These are phyloP conservation scores for Idaea straminata DNA, from an alignment of 2,888 invertebrate genomes.

Conservation along the genomic window DNA sequence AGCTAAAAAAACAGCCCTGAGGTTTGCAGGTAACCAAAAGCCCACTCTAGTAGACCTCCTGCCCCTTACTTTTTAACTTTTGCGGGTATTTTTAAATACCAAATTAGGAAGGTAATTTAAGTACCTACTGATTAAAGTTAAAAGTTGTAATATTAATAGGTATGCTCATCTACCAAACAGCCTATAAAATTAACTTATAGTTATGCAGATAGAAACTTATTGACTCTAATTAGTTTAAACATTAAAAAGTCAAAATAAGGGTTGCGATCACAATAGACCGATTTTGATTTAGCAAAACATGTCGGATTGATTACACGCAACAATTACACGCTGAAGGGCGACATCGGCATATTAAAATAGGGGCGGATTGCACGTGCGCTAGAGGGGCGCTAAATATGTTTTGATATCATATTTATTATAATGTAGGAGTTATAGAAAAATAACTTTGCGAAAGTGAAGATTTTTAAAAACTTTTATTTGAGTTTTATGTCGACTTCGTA, in stretches of 20 bases:
- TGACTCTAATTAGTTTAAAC: not conserved
- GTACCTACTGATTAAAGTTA: no score
- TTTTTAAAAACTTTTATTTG: no score
- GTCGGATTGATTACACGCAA: conserved; percentile 73
- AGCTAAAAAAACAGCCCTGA: no score
- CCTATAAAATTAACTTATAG: not conserved
- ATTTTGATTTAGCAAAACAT: conserved; percentile 68
- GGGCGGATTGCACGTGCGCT: conserved; percentile 55
- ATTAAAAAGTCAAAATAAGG: conserved; percentile 30
- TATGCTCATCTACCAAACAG: no score
- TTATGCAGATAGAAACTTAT: not conserved
- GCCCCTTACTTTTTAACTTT: no score
- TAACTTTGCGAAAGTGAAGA: no score
- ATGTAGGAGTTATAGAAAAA: conserved; percentile 33
- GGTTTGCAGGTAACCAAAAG: no score
- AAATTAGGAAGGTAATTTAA: no score
- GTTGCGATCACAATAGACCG: conserved; percentile 10
- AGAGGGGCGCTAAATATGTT: conserved; percentile 60
- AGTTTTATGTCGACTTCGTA: no score
- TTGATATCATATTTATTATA: conserved; percentile 60
- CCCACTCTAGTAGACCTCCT: no score
- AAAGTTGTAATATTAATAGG: no score
- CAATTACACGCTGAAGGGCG: conserved; percentile 57
- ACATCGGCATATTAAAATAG: conserved; percentile 43
- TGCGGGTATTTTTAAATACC: no score